A percentile compares a stretch with the other conserved stretches of the same genome.
phyloP scores from a whole-genome alignment of 2,113 vertebrate species.

The Xiphophorus hellerii region DNA sequence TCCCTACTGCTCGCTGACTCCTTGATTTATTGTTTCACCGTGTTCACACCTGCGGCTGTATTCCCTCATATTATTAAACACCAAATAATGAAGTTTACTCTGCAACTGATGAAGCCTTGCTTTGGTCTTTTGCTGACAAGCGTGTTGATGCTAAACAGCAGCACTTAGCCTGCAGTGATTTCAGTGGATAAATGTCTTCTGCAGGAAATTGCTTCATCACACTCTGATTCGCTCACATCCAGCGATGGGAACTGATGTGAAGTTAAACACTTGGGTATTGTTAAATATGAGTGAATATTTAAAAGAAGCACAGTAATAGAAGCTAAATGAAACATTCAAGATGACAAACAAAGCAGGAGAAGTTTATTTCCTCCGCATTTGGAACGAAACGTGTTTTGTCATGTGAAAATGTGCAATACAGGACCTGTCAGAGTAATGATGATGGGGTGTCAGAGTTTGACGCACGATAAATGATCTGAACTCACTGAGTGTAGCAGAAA shows the following conservation, averaged over 20 bases:
- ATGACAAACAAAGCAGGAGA: background rate
- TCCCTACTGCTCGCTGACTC: constrained; percentile 44
- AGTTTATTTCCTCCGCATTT: background rate
- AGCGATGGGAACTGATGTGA: constrained; percentile 17
- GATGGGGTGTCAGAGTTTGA: background rate
- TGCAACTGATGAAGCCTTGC: constrained; percentile 15
- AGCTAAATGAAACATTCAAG: background rate
- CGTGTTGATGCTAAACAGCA: constrained; percentile 35
- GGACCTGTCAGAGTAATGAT: background rate
- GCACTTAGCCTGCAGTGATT: constrained; percentile 1
- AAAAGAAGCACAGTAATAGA: background rate
- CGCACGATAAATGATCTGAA: no score
- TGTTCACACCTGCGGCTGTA: constrained; percentile 38
- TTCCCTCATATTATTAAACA: constrained; percentile 38
- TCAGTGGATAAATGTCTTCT: constrained; percentile 9
- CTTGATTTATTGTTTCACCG: constrained; percentile 56
- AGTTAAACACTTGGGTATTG: constrained; percentile 4
- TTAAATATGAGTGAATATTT: background rate
- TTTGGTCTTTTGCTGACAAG: constrained; percentile 26
- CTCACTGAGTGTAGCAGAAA: no score
- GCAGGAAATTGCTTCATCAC: constrained; percentile 39
- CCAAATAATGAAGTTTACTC: constrained; percentile 59
- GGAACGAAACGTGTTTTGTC: background rate
- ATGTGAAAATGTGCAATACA: background rate
- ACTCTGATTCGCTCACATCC: constrained; percentile 1